Base-by-base conservation (phyloP, 2,888 invertebrate genomes). In the Erebia ligea region DNA sequence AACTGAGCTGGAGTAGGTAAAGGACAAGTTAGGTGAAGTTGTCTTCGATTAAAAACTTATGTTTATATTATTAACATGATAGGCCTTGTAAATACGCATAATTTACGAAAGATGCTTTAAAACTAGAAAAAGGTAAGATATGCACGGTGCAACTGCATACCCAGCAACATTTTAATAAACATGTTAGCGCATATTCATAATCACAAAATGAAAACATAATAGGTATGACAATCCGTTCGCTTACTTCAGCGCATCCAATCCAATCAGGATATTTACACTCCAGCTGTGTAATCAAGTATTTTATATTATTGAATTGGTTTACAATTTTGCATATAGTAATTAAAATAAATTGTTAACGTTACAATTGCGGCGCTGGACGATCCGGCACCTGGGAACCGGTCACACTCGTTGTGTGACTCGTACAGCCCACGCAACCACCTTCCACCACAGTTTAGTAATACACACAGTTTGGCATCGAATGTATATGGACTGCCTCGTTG, bases 371-470 rank as follows among this genome's bases (percentile, higher is more conserved):
- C 81, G 83, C 89, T 89, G 89, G 69, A 72, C 75, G 80, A 78
- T 81, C 82, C 84, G 87, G 84, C 90, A 91, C 90, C 90, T 91
- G 91, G 89, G 81, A 88, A 92, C 92, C 91, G 91, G 92, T 91
- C 86, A 78, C 89, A 90, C 91, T 88, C 84, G 91, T 91, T 91
- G 84, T 80, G 80, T 82, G 80, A 78, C 57, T 58, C 58, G 45
- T 34, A 58, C 19, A 67, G 86, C 92, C 91, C 91, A 92, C 92
- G 91, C 91, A 89, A 87, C 83, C 69, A 75, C 76, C 79, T 69
- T 69, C 77, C 80, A 84, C 87, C 79, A 84, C 80, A 48, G 45
- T 19, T 48, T 21, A 48, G 21, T 21, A 21, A 62, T 9, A 13
- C 13, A 15, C 25, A 59, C 59, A 40, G 59, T 61, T 25, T 9